phyloP scores from a whole-genome alignment of 2,113 vertebrate species.

The Chionomys nivalis region DNA sequence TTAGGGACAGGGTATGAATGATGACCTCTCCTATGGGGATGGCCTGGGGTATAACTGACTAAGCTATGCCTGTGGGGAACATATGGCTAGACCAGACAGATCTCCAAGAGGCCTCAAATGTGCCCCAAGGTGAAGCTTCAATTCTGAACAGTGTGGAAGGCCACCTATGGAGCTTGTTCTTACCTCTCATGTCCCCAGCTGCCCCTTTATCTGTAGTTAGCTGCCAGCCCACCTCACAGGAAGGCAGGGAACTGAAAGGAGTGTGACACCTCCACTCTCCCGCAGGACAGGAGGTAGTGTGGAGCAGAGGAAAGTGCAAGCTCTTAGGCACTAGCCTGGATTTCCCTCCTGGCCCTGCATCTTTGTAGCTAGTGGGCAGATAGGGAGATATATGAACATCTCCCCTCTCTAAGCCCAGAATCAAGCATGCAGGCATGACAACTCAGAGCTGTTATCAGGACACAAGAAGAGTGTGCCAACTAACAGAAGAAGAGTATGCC shows the following conservation, averaged over 20 bases:
- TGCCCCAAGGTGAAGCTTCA: background rate
- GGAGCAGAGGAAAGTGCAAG: background rate
- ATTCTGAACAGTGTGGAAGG: background rate
- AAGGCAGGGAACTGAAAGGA: background rate
- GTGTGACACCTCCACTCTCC: background rate
- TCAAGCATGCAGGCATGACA: background rate
- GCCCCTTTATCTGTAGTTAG: background rate
- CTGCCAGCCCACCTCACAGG: background rate
- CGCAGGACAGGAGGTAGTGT: background rate
- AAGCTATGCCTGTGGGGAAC: background rate
- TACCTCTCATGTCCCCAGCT: background rate
- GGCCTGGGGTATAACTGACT: background rate
- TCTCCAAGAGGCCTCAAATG: background rate
- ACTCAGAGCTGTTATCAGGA: background rate
- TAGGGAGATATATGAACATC: background rate
- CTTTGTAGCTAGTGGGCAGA: background rate
- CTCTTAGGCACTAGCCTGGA: background rate
- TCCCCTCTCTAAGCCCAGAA: background rate
- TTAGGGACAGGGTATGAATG: background rate
- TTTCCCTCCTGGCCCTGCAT: background rate
- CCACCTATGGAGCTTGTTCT: background rate
- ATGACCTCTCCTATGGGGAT: background rate
- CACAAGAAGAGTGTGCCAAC: background rate
- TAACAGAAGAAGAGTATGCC: background rate
- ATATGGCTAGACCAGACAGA: background rate